These are phyloP conservation scores for Bombus superbus DNA, from an alignment of 1,140 invertebrate species.

Conservation along the genomic window DNA sequence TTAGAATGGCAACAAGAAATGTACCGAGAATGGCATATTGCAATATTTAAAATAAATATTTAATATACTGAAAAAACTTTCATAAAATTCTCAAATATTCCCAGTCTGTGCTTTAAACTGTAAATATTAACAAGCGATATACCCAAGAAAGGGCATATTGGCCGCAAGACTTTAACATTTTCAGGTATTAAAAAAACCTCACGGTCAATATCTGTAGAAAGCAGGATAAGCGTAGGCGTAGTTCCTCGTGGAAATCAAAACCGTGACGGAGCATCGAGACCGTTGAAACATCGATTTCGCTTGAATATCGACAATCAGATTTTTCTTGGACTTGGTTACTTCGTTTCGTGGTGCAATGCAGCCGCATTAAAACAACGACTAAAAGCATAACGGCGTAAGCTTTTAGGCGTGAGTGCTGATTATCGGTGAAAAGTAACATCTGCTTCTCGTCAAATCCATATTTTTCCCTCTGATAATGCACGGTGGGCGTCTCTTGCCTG, in stretches of 20 bases:
- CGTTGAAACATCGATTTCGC: not conserved
- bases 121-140: not conserved
- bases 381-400: slow-evolving; percentile 3
- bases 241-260: not conserved
- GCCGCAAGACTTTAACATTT: not conserved
- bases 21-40: no score
- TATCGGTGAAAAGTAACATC: slow-evolving; percentile 42
- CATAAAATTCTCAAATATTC: no score
- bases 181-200: not conserved
- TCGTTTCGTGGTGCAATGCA: not conserved
- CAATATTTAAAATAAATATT: no score
- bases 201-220: not conserved
- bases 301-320: not conserved
- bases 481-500: slow-evolving; percentile 19
- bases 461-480: slow-evolving; percentile 21
- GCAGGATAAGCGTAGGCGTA: not conserved
- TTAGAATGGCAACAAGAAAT: no score
- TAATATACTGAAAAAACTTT: no score
- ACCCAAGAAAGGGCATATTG: not conserved
- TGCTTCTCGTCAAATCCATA: slow-evolving; percentile 37
- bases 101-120: not conserved
- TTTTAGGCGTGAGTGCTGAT: slow-evolving; percentile 15
- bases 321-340: not conserved
- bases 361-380: slow-evolving; percentile 5
- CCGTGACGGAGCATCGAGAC: not conserved